A percentile compares a stretch with the other conserved stretches of the same genome.
phyloP scores from a whole-genome alignment of 2,888 invertebrate species.

The Urechis unicinctus region DNA sequence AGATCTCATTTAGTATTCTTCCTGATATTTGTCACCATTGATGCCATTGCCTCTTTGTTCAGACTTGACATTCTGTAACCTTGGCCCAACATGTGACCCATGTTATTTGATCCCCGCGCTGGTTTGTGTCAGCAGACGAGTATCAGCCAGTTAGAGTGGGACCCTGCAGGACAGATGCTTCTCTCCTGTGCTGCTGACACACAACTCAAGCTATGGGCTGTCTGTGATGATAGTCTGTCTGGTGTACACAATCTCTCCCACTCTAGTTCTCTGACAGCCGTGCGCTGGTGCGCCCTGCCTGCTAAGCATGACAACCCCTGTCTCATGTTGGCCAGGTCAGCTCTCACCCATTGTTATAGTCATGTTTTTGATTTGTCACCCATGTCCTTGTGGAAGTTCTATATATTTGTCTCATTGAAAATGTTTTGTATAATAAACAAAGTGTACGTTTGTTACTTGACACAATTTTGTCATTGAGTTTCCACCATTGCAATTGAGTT shows the following conservation, averaged over 20 bases:
- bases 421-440: no score
- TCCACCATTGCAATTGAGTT: no score
- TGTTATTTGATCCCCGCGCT: no score
- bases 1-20: no score
- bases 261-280: conserved; percentile 51
- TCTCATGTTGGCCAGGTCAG: conserved; percentile 39
- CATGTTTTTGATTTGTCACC: not conserved
- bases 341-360: not conserved
- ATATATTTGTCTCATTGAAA: no score
- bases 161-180: conserved; percentile 54
- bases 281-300: conserved; percentile 57
- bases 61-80: not conserved
- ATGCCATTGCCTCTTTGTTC: no score
- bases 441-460: no score
- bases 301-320: conserved; percentile 46
- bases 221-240: conserved; percentile 49
- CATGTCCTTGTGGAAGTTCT: no score
- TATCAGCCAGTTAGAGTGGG: conserved; percentile 55
- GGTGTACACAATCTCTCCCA: conserved; percentile 53
- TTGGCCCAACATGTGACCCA: not conserved
- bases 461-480: no score
- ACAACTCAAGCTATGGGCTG: conserved; percentile 53
- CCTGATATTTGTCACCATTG: no score
- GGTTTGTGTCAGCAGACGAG: conserved; percentile 34
- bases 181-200: conserved; percentile 55